Evolutionary conservation across 2,888 invertebrate species (phyloP), one percentile per base, ranked within the genome.

Genomic region (Diploptera punctata): DNA sequence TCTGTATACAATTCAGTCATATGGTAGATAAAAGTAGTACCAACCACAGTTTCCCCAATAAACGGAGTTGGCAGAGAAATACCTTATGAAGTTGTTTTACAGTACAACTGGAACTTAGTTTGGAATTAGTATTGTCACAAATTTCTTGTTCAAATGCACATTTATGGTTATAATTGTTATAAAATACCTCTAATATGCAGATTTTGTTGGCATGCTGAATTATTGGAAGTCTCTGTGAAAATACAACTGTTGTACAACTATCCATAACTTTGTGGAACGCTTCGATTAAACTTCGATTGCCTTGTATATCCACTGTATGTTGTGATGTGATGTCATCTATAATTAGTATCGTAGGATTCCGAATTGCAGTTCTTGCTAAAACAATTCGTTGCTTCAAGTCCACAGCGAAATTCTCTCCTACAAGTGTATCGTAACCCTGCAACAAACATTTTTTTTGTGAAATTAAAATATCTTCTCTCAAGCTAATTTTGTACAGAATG

Each of bases 241-340:
- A 52, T 3, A 52, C 21, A 19, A 52, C 7, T 9, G 18, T 52
- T 5, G 52, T 52, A 21, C 21, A 18, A 19, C 52, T 21, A 18
- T 18, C 52, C 52, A 52, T 52, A 52, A 52, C 52, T 21, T 52
- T 21, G 13, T 18, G 52, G 3, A 52, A 52, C 7, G 52, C 13
- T 19, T 52, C 52, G 5, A 52, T 52, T 21, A 52, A 21, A 18
- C 4, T 52, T 19, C 52, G 52, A 18, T 52, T 52, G 19, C 21
- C 18, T 21, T 52, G 19, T 19, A 21, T 52, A 3, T 19, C 52
- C 19, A 52, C 21, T 18, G 3, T 18, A 21, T 52, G 21, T 5
- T 52, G 18, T 52, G 52, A 52, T 52, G 52, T 52, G 18, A 52
- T 52, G 21, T 52, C 52, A 21, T 52, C 52, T 19, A 52, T 21